Evolutionary conservation across 92 coral and sea anemone genomes (phyloP).

Genomic region (Diadumene lineata): DNA sequence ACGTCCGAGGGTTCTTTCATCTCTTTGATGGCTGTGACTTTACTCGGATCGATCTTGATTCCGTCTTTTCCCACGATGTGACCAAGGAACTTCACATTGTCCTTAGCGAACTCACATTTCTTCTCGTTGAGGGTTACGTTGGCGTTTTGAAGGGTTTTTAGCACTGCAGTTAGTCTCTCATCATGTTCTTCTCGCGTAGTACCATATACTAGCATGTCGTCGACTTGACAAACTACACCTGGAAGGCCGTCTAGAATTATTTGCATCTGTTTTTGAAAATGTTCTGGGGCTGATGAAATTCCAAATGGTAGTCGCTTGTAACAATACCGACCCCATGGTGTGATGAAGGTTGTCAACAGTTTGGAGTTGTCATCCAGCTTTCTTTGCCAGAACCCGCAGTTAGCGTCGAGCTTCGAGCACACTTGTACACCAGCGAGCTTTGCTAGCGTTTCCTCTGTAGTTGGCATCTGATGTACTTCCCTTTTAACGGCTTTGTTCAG

Average conservation of each 20-base stretch:
- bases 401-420: slow-evolving; percentile 63
- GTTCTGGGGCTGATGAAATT: slow-evolving; percentile 70
- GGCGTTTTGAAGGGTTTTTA: slow-evolving; percentile 34
- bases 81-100: slow-evolving; percentile 61
- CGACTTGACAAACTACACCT: slow-evolving; percentile 65
- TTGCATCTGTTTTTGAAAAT: slow-evolving; percentile 62
- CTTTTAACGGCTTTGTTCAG: slow-evolving; percentile 60
- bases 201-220: slow-evolving; percentile 59
- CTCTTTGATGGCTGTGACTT: slow-evolving; percentile 52
- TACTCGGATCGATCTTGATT: slow-evolving; percentile 51
- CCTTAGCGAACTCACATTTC: slow-evolving; percentile 58
- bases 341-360: slow-evolving; percentile 55
- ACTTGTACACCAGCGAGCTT: slow-evolving; percentile 71
- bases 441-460: slow-evolving; percentile 61
- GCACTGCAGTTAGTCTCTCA: slow-evolving; percentile 53
- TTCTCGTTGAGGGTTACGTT: slow-evolving; percentile 41
- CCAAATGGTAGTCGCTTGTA: slow-evolving; percentile 60
- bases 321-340: slow-evolving; percentile 67
- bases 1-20: slow-evolving; percentile 48
- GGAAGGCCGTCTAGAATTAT: slow-evolving; percentile 49
- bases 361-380: slow-evolving; percentile 52
- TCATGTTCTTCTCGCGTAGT: slow-evolving; percentile 46
- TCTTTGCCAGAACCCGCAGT: slow-evolving; percentile 71
- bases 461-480: slow-evolving; percentile 72
- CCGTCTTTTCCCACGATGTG: slow-evolving; percentile 73